phyloP scores from a whole-genome alignment of 2,888 invertebrate genomes.

The Busseola fusca region DNA sequence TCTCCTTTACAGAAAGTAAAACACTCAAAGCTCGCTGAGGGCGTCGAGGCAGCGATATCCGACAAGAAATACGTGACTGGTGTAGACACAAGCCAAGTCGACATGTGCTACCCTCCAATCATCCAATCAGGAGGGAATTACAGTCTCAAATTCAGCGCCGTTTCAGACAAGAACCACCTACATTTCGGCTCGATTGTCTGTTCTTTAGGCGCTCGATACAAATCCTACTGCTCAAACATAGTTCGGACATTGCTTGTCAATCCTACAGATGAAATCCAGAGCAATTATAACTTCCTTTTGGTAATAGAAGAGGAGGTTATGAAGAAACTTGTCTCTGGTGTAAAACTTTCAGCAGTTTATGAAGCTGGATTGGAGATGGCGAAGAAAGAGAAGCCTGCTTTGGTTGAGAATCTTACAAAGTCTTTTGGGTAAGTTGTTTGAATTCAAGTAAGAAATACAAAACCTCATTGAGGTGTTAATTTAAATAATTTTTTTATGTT shows the following conservation, averaged over 20 bases:
- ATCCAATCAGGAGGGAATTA: constrained; percentile 99
- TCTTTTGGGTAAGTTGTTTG: constrained; percentile 92
- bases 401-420: constrained; percentile 97
- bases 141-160: constrained; percentile 98
- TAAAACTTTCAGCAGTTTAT: constrained; percentile 95
- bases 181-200: constrained; percentile 99
- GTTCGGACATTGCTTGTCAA: constrained; percentile 98
- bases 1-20: constrained; percentile 94
- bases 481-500: background rate
- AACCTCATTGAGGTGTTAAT: background rate
- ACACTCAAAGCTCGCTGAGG: constrained; percentile 98
- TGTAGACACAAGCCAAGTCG: constrained; percentile 96
- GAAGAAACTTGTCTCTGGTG: constrained; percentile 94
- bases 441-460: background rate
- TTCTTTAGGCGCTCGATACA: constrained; percentile 97
- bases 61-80: constrained; percentile 98
- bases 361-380: constrained; percentile 94
- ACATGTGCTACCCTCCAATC: constrained; percentile 99
- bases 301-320: constrained; percentile 97
- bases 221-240: constrained; percentile 99
- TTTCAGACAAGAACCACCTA: constrained; percentile 97
- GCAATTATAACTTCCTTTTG: constrained; percentile 97
- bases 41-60: constrained; percentile 97
- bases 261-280: constrained; percentile 94
- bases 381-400: constrained; percentile 95